phyloP scores from a whole-genome alignment of 2,113 vertebrate species.

The Oreochromis spilurus region DNA sequence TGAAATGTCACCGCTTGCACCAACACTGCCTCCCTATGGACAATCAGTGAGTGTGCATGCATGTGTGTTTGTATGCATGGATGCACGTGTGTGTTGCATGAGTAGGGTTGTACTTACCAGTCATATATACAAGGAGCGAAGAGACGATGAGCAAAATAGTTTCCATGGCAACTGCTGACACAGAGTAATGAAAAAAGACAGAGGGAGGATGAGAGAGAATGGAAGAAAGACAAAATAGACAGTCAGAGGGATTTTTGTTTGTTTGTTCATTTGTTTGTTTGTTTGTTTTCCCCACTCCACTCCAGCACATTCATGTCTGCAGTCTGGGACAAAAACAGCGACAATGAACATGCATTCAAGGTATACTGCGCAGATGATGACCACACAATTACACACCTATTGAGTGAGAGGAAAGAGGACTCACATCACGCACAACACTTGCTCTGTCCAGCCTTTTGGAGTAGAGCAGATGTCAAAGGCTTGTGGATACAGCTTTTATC shows the following conservation, averaged over 20 bases:
- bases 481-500: background rate
- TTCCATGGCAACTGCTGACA: constrained; percentile 85
- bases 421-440: background rate
- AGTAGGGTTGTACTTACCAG: constrained; percentile 76
- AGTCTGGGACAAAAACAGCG: background rate
- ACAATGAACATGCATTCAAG: background rate
- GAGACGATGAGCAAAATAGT: constrained; percentile 81
- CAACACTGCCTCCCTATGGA: constrained; percentile 40
- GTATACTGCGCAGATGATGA: background rate
- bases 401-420: background rate
- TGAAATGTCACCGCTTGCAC: background rate
- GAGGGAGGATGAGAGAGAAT: background rate
- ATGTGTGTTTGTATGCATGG: background rate
- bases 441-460: background rate
- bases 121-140: constrained; percentile 79
- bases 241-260: background rate
- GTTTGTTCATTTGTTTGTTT: background rate
- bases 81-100: background rate
- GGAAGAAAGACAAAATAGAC: background rate
- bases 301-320: background rate
- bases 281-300: background rate
- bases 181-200: constrained; percentile 10
- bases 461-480: background rate
- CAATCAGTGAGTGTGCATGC: background rate
- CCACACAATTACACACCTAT: background rate